Conservation (phyloP, 2,113 vertebrate genomes). For the Thunnus thynnus region DNA sequence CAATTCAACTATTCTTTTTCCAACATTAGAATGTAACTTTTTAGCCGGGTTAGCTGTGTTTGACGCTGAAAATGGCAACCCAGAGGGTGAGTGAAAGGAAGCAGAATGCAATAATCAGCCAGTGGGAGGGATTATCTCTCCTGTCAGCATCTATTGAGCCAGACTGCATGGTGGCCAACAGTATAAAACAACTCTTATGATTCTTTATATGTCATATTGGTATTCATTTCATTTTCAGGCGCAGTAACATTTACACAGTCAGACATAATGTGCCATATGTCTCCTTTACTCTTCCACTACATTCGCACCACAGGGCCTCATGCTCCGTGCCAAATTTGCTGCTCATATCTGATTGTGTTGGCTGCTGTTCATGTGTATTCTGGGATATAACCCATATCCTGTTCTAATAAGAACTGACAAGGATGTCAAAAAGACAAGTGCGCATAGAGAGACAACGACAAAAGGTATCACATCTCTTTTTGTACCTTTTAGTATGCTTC, state of each 20-base stretch:
- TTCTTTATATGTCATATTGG: conserved; percentile 37
- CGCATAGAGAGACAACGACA: conserved; percentile 23
- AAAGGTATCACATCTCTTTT: conserved; percentile 31
- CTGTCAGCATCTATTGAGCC: conserved; percentile 15
- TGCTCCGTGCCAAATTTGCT: conserved; percentile 36
- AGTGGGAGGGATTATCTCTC: conserved; percentile 12
- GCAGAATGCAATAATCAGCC: conserved; percentile 12
- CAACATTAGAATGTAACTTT: not conserved
- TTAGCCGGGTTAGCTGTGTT: conserved; percentile 6
- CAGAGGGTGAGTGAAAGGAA: conserved; percentile 17
- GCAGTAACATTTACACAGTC: conserved; percentile 52
- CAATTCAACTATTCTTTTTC: conserved; percentile 2
- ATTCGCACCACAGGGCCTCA: conserved; percentile 42
- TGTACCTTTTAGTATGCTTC: not conserved
- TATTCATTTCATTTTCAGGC: conserved; percentile 50
- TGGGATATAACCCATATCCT: conserved; percentile 20
- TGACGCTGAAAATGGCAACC: conserved; percentile 25
- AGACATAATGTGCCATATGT: conserved; percentile 64
- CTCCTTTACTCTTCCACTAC: conserved; percentile 53
- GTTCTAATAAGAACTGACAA: conserved; percentile 44
- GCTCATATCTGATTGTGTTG: conserved; percentile 59
- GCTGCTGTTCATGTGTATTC: conserved; percentile 42
- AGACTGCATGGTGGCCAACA: conserved; percentile 6
- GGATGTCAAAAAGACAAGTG: conserved; percentile 33
- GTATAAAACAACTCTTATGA: not conserved